Evolutionary conservation across 2,113 vertebrate species (phyloP).

Genomic region (Alligator mississippiensis): DNA sequence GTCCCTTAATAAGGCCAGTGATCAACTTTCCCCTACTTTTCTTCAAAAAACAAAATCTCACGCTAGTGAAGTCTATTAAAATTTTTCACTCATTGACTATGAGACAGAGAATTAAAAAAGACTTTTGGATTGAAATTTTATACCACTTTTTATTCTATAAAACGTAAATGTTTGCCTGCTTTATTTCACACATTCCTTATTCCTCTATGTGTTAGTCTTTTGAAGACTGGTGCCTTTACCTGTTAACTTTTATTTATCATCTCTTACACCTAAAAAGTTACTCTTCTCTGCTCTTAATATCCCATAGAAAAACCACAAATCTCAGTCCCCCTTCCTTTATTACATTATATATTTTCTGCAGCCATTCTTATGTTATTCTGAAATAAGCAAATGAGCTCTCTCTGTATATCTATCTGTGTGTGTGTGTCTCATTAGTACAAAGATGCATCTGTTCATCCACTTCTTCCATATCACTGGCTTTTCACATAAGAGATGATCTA

Average conservation of each 20-base stretch:
- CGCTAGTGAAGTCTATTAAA: background rate
- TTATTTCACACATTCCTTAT: background rate
- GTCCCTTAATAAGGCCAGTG: background rate
- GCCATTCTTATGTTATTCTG: background rate
- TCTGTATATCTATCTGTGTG: background rate
- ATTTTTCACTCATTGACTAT: background rate
- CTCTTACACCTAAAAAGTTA: background rate
- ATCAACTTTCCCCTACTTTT: background rate
- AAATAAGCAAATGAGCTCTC: background rate
- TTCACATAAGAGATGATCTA: background rate
- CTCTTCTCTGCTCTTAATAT: background rate
- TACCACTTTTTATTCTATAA: background rate
- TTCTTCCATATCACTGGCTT: background rate
- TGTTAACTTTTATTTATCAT: background rate
- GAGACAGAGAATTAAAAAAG: background rate
- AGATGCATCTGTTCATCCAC: background rate
- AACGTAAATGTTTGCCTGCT: background rate
- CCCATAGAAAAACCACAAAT: background rate
- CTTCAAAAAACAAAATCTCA: background rate
- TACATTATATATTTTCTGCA: background rate
- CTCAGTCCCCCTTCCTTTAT: no score
- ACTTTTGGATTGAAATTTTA: background rate
- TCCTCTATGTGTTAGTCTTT: background rate
- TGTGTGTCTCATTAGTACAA: background rate
- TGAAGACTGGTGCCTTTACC: background rate